Conservation (phyloP, 2,888 invertebrate genomes). For the Dusona sp. region DNA sequence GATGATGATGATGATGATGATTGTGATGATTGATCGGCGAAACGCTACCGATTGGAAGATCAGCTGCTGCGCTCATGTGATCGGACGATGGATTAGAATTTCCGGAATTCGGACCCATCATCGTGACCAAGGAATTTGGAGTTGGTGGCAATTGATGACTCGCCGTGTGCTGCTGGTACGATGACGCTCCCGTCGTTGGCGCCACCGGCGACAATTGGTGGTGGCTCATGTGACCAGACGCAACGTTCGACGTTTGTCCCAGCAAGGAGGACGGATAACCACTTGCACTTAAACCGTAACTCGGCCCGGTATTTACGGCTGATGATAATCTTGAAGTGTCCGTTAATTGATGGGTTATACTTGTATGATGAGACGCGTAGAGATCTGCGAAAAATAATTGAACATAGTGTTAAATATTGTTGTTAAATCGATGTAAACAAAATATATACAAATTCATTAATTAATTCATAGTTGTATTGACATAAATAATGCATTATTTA, state of each 20-base stretch:
- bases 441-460: neutral
- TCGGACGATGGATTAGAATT: constrained; percentile 81
- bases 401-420: neutral
- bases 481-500: constrained; percentile 23
- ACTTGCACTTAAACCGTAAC: constrained; percentile 84
- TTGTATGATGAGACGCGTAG: constrained; percentile 82
- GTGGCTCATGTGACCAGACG: constrained; percentile 86
- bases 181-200: constrained; percentile 85
- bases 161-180: constrained; percentile 84
- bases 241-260: constrained; percentile 85
- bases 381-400: constrained; percentile 76
- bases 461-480: no score
- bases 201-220: constrained; percentile 80
- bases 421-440: neutral
- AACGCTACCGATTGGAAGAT: constrained; percentile 77
- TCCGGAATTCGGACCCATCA: constrained; percentile 85
- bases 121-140: constrained; percentile 85
- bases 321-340: constrained; percentile 84
- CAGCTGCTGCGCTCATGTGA: constrained; percentile 75
- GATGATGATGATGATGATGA: constrained; percentile 63
- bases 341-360: constrained; percentile 78
- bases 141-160: constrained; percentile 84
- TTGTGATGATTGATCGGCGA: constrained; percentile 77
- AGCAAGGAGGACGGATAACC: constrained; percentile 82
- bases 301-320: constrained; percentile 82